These are phyloP conservation scores for Aphidius colemani DNA, from an alignment of 2,888 invertebrate species.

Conservation along the genomic window DNA sequence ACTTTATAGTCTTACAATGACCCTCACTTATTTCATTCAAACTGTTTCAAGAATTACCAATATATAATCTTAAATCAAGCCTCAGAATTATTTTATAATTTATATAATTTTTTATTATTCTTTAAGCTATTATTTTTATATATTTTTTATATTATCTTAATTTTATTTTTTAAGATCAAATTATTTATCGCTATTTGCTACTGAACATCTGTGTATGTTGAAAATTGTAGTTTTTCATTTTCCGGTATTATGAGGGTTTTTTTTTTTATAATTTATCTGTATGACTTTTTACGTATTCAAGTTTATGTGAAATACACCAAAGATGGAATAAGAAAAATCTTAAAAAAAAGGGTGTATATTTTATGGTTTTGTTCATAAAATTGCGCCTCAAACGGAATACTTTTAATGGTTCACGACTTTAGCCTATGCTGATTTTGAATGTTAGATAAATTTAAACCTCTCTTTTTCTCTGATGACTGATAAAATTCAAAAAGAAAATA, in stretches of 20 bases:
- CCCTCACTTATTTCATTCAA: slow-evolving; percentile 6
- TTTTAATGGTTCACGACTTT: slow-evolving; percentile 56
- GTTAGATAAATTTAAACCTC: slow-evolving; percentile 49
- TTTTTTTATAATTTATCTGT: no score
- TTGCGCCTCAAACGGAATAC: slow-evolving; percentile 25
- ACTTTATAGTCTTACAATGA: slow-evolving; percentile 23
- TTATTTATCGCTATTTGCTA: no score
- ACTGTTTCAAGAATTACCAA: slow-evolving; percentile 4
- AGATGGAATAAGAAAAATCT: slow-evolving; percentile 2
- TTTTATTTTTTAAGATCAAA: no score
- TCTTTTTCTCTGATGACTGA: not conserved
- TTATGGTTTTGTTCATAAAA: slow-evolving; percentile 37
- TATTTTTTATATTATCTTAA: not conserved
- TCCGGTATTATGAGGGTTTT: not conserved
- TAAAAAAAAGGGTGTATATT: slow-evolving; percentile 28
- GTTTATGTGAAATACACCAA: no score
- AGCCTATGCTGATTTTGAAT: slow-evolving; percentile 54
- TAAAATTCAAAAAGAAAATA: slow-evolving; percentile 8
- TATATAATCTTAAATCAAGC: not conserved
- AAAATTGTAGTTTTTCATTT: no score
- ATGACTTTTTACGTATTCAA: no score
- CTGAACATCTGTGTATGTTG: no score
- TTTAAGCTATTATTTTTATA: not conserved
- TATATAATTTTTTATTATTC: no score
- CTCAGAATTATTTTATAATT: no score